Evolutionary conservation across 2,888 invertebrate species (phyloP), one percentile per base, ranked within the genome.

Genomic region (Brenthis ino): DNA sequence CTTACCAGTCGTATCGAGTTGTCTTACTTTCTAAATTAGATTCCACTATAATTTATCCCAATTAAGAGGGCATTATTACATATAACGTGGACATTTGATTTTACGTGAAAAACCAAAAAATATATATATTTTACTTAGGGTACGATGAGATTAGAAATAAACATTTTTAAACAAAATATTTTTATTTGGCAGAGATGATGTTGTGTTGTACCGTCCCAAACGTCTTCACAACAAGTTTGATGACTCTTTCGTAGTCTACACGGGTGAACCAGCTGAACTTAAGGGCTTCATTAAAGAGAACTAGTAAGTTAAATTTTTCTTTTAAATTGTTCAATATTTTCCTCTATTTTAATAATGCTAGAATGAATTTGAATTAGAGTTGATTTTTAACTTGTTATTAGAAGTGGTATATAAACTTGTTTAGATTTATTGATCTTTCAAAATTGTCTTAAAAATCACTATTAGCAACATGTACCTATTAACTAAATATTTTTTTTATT

Each of bases 151-250:
- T 11, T 43, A 37, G 37, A 43, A 43, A 43, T 53, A 16, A 14
- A 51, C 11, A 51, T 24, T 48, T 53, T 61, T 12, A 61, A 20
- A 51, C 6, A 28, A 28, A 4, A 13, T n/a, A 20, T 43, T n/a
- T 51, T 56, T 67, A 14, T 55, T 51, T 20, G 14, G 20, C 89
- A 97, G 96, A 82, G 95, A 98, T 89, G 95, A 95, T 75, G 95
- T 99, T 77, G 96, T 98, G 51, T 90, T 99, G 67, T 98, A 96
- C 94, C 96, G 98, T 77, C 98, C 99, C 54, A 96, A 97, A 82
- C 95, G 96, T 76, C 94, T 99, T 77, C 95, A 96, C 77, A 99
- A 97, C 93, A 99, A 99, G 93, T 99, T 99, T 87, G 99, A 99
- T 89, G 95, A 96, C 3, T 94, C 94, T 66, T 94, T 93, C 47